A percentile compares a stretch with the other conserved stretches of the same genome.
These are phyloP conservation scores for Aselliscus stoliczkanus DNA, from an alignment of 2,797 vertebrate species.

Conservation along the genomic window DNA sequence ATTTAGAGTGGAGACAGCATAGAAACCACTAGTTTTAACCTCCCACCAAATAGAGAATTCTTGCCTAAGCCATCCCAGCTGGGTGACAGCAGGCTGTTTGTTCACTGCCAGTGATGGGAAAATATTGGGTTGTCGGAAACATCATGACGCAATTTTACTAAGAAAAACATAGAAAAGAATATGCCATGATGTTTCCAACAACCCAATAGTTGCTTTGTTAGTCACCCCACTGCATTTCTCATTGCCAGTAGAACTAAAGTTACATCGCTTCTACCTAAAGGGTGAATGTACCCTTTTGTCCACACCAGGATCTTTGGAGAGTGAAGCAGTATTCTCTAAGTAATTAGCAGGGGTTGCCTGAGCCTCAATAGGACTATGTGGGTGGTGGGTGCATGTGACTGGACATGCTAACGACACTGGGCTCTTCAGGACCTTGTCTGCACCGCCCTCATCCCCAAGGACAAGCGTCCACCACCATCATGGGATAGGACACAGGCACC, in stretches of 20 bases:
- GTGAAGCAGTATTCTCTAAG: not conserved
- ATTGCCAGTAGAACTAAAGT: not conserved
- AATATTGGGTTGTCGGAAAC: too few species aligned
- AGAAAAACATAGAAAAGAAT: too few species aligned
- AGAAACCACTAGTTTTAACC: not conserved
- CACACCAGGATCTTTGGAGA: not conserved
- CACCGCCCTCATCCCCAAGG: not conserved
- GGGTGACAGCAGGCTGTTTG: not conserved
- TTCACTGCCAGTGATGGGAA: not conserved
- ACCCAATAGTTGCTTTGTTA: not conserved
- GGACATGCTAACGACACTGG: not conserved
- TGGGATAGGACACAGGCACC: not conserved
- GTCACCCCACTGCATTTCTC: not conserved
- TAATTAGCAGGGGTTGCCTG: not conserved
- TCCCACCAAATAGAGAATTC: not conserved
- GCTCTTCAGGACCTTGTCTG: too few species aligned
- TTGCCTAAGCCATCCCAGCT: not conserved
- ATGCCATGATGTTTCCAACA: too few species aligned
- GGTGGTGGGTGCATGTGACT: accelerated
- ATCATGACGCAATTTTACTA: too few species aligned
- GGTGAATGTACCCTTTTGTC: not conserved
- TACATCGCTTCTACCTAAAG: not conserved
- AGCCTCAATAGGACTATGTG: not conserved
- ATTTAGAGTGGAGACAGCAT: not conserved
- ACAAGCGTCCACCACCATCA: not conserved